These are phyloP conservation scores for Oreochromis tanganicae DNA, from an alignment of 2,113 vertebrate genomes.

Conservation along the genomic window DNA sequence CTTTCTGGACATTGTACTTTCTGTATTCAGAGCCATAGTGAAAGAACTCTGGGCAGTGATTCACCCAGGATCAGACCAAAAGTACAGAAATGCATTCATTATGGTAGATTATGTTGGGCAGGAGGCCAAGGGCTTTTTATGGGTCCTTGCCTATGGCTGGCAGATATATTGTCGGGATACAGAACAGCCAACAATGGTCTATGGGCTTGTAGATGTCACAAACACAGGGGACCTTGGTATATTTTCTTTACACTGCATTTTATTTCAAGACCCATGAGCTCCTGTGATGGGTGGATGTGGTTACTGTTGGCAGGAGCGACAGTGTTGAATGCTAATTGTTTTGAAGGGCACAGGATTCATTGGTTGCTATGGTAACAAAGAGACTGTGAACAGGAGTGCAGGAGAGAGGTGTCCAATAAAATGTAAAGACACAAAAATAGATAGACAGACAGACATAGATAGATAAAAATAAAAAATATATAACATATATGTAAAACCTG, in stretches of 20 bases:
- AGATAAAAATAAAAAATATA: neutral
- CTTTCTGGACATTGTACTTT: slow-evolving; percentile 17
- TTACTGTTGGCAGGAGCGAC: slow-evolving; percentile 53
- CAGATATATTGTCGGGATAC: neutral
- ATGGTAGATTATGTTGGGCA: slow-evolving; percentile 16
- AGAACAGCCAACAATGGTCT: neutral
- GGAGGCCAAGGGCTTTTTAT: slow-evolving; percentile 1
- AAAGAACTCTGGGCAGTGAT: neutral
- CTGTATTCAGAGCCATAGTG: neutral
- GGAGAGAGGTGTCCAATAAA: slow-evolving; percentile 15
- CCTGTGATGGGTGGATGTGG: slow-evolving; percentile 41
- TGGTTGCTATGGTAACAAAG: slow-evolving; percentile 71
- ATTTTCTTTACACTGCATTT: slow-evolving; percentile 5
- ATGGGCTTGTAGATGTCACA: neutral
- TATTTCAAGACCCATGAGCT: slow-evolving; percentile 17
- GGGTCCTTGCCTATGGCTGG: neutral
- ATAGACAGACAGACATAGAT: neutral
- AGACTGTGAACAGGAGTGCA: slow-evolving; percentile 37
- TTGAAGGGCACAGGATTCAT: slow-evolving; percentile 67
- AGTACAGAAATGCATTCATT: slow-evolving; percentile 24
- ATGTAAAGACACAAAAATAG: neutral
- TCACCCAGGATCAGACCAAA: slow-evolving; percentile 31
- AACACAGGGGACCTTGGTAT: neutral
- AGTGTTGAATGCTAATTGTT: slow-evolving; percentile 76
- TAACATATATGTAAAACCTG: neutral